A percentile compares a stretch with the other conserved stretches of the same genome.
Evolutionary conservation across 2,113 vertebrate genomes (phyloP).

Genomic region (Agapornis roseicollis): DNA sequence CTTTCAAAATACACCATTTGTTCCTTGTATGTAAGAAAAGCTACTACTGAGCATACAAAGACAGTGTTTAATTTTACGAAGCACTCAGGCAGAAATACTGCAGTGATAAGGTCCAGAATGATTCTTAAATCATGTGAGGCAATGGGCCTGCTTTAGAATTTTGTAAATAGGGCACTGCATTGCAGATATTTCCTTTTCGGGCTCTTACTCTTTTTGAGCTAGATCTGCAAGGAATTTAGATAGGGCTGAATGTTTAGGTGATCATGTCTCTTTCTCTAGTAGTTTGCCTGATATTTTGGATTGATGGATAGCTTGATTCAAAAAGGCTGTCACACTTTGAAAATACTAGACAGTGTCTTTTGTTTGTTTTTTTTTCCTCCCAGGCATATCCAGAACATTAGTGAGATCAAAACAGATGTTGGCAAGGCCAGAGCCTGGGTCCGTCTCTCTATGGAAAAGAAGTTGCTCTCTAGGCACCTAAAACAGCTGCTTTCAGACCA

Average conservation of each 20-base stretch:
- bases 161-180: slow-evolving; percentile 46
- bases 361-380: not conserved
- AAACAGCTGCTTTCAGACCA: slow-evolving; percentile 96
- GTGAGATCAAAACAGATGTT: slow-evolving; percentile 98
- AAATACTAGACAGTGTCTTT: not conserved
- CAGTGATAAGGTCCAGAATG: not conserved
- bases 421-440: slow-evolving; percentile 98
- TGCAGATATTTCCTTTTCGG: slow-evolving; percentile 16
- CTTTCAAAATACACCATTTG: not conserved
- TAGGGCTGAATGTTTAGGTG: not conserved
- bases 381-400: slow-evolving; percentile 97
- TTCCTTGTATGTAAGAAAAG: not conserved
- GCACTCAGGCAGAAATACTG: slow-evolving; percentile 16
- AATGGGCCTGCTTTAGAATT: slow-evolving; percentile 15
- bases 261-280: not conserved
- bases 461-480: slow-evolving; percentile 93
- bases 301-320: not conserved
- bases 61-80: slow-evolving; percentile 33
- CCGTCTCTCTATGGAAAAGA: slow-evolving; percentile 98
- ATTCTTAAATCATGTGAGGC: slow-evolving; percentile 23
- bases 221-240: not conserved
- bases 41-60: not conserved
- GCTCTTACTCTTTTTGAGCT: not conserved
- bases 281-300: not conserved
- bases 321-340: not conserved